phyloP scores from a whole-genome alignment of 2,888 invertebrate genomes.

The Pammene fasciana region DNA sequence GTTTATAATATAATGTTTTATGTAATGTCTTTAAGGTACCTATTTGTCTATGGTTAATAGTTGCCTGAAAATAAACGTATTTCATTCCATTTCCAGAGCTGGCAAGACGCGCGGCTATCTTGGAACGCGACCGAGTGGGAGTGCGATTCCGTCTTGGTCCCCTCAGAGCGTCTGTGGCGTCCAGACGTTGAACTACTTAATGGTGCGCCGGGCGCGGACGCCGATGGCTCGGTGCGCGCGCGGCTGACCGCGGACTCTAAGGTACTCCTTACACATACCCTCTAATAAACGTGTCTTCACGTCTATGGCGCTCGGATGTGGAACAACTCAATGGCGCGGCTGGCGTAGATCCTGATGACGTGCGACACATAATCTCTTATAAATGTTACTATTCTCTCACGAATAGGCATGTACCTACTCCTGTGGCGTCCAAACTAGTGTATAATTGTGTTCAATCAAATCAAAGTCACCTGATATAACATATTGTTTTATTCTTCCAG shows the following conservation, averaged over 20 bases:
- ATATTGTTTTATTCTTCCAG: neutral
- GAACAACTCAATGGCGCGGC: neutral
- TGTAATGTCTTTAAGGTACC: no score
- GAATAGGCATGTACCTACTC: no score
- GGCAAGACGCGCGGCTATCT: constrained; percentile 88
- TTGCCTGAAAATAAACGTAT: constrained; percentile 44
- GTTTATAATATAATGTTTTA: no score
- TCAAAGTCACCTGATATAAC: neutral
- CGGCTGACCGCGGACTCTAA: constrained; percentile 86
- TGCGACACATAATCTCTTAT: no score
- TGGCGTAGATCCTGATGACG: no score
- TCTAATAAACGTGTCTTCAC: neutral
- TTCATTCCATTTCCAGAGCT: constrained; percentile 79
- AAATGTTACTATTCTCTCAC: no score
- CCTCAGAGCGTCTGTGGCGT: constrained; percentile 89
- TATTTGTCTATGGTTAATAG: no score
- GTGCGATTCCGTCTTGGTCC: constrained; percentile 83
- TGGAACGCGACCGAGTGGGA: constrained; percentile 88
- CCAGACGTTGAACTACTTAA: constrained; percentile 90
- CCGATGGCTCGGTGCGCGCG: constrained; percentile 86
- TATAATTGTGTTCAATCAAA: no score
- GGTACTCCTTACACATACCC: neutral
- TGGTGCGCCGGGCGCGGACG: constrained; percentile 84
- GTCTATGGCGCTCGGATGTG: neutral
- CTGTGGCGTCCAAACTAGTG: no score